Evolutionary conservation across 2,888 invertebrate species (phyloP), one percentile per base, ranked within the genome.

Genomic region (Oligia fasciuncula): DNA sequence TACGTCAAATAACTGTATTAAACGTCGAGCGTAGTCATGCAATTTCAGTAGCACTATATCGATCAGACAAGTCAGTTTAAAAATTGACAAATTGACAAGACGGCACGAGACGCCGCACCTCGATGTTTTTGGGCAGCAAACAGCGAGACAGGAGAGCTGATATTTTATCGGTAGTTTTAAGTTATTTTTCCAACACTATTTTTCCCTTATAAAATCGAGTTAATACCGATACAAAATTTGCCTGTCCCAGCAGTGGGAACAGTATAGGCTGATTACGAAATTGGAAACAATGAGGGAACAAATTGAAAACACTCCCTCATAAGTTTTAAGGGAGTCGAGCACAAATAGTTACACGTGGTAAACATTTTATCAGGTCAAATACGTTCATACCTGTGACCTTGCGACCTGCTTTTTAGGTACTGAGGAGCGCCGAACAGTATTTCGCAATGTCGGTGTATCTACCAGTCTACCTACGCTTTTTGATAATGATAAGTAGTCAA

Each of bases 381-480:
- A 73, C 63, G 79, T 84, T 67, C 49, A 29, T n/a, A 72, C 84
- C 49, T 71, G 29, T 60, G 63, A 68, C 84, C 84, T 84, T 79
- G 84, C 69, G 49, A 69, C 40, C 60, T 60, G 43, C 4, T 79
- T 81, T 77, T 57, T 79, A 40, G 9, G n/a, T 70, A 54, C 13
- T 6, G n/a, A 78, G 72, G 83, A 77, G 78, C 11, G 67, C 66
- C 77, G 57, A 51, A 54, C 6, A 8, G 35, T 40, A 68, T 68
- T 82, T 63, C 67, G 62, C 68, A 68, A 76, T 57, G 23, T 62
- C 40, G 9, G 68, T 54, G 49, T 49, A 63, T 8, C 29, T 63
- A 63, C 63, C 17, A 63, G 35, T 82, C 11, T 62, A 29, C 82
- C 76, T 76, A 79, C 79, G 60, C 46, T 40, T 54, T 54, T 63